Base-by-base conservation (phyloP, 2,888 invertebrate species). In the Diachrysia chrysitis region DNA sequence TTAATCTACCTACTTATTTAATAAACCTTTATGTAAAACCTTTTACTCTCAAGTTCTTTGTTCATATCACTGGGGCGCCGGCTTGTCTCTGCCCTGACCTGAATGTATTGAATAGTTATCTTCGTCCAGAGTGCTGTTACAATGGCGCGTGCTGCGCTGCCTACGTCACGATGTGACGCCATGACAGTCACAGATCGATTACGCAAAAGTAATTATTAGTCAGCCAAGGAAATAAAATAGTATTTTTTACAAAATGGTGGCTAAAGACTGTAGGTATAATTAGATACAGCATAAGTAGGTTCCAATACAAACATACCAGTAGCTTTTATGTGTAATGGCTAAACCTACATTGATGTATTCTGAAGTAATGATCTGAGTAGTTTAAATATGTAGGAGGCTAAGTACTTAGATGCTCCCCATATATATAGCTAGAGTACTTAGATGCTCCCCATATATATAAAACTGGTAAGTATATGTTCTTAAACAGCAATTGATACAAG, bases 1-100 rank as follows among this genome's bases (percentile, higher is more conserved):
- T n/a, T n/a, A n/a, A 3, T 2, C 48, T 17, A 19, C 48, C 48
- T 9, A 9, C 14, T 61, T 60, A 69, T 51, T 17, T 21, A 51
- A 29, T 57, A 76, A 77, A 63, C 68, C 67, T 65, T 72, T 65
- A 57, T 66, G 19, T 29, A 46, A 25, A 35, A 56, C 51, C 57
- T 58, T 66, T 58, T 66, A 46, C 63, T 10, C 66, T 10, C 56
- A 54, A 63, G 19, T 59, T 29, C 57, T 55, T 64, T 66, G 64
- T 74, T 64, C 48, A 46, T 57, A 60, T 37, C 58, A 53, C 62
- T 56, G 81, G 66, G 81, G 66, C 69, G 75, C 66, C 79, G 3
- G 25, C 57, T 71, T 67, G 78, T 81, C 81, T 81, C 59, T 64
- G 35, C 58, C 61, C 57, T 80, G 78, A 79, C 81, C 81, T 69